Conservation (phyloP, 1,140 invertebrate genomes). For the roundworm (Caenorhabditis elegans) region WBcel235 BX284605.5:12721001-12721500, state of each 20-base stretch:
- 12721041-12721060: too few species aligned
- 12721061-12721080: too few species aligned
- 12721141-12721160: neutral
- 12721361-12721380: neutral
- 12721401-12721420: neutral
- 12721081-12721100: neutral
- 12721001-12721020: too few species aligned
- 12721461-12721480: neutral
- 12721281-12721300: neutral
- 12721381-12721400: neutral
- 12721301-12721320: neutral
- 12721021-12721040: too few species aligned
- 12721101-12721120: neutral
- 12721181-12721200: neutral
- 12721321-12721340: neutral
- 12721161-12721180: neutral
- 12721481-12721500: conserved; percentile 4
- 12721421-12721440: neutral
- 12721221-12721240: neutral
- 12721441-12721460: neutral
- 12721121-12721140: neutral
- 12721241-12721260: neutral
- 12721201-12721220: neutral
- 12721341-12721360: neutral
- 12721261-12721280: neutral